A percentile compares a stretch with the other conserved stretches of the same genome.
Evolutionary conservation across 2,113 vertebrate genomes (phyloP).

Genomic region (Poicephalus gulielmi): DNA sequence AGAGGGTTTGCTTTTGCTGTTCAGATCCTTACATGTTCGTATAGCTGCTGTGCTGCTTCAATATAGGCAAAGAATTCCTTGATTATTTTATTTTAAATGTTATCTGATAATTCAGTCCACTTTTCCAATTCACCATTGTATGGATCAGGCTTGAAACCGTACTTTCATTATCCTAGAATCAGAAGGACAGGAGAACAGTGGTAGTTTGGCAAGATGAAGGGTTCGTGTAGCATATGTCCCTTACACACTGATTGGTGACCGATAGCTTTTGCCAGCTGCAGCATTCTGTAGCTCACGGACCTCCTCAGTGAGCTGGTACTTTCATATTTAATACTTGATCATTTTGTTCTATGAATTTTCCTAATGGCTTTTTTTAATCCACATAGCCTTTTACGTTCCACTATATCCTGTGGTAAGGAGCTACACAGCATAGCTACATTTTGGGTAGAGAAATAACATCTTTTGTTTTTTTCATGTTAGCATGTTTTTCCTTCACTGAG

Average conservation of each 20-base stretch:
- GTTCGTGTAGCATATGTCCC: not conserved
- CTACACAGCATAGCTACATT: not conserved
- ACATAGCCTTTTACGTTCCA: not conserved
- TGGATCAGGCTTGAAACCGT: not conserved
- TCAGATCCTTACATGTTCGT: not conserved
- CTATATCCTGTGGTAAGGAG: not conserved
- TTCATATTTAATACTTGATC: not conserved
- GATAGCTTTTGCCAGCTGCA: not conserved
- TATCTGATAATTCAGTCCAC: not conserved
- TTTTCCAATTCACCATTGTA: not conserved
- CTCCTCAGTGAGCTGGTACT: not conserved
- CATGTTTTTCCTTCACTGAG: not conserved
- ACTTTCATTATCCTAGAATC: not conserved
- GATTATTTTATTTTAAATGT: not conserved
- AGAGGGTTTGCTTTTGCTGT: not conserved
- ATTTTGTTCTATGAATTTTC: not conserved
- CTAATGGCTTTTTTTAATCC: not conserved
- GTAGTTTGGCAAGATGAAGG: not conserved
- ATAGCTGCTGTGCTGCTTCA: not conserved
- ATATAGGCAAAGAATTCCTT: not conserved
- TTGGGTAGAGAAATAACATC: not conserved
- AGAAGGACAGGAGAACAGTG: fast-evolving
- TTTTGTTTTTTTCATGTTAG: not conserved
- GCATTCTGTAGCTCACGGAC: not conserved
- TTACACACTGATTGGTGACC: not conserved